These are phyloP conservation scores for Avahi laniger DNA, from an alignment of 2,797 vertebrate species.

Conservation along the genomic window DNA sequence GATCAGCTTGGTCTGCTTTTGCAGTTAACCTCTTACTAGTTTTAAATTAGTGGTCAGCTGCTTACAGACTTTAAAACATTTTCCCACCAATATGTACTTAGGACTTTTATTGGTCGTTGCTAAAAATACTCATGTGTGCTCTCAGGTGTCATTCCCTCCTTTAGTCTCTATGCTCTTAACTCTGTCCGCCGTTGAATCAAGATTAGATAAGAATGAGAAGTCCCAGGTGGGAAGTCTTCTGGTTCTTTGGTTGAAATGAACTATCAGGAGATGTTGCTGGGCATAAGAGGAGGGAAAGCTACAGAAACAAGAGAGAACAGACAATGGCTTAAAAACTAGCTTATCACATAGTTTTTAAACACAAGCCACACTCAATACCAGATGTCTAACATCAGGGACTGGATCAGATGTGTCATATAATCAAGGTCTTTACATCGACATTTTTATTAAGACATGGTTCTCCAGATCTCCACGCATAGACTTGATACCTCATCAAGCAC, in stretches of 20 bases:
- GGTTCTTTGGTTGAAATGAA: slow-evolving; percentile 9
- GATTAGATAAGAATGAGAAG: neutral
- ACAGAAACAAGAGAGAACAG: neutral
- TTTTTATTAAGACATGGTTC: neutral
- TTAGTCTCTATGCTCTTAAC: neutral
- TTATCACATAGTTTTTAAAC: neutral
- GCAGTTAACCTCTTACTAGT: neutral
- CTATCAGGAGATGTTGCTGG: neutral
- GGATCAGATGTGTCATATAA: neutral
- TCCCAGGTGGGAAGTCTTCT: neutral
- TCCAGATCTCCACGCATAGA: neutral
- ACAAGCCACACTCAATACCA: neutral
- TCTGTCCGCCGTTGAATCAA: neutral
- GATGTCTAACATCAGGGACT: neutral
- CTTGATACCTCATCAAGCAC: neutral
- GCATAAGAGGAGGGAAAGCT: neutral
- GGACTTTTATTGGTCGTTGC: neutral
- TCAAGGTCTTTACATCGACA: neutral
- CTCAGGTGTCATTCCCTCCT: neutral
- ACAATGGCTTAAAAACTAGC: neutral
- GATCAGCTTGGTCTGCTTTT: neutral
- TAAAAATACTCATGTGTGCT: neutral
- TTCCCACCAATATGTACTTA: neutral
- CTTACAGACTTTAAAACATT: neutral
- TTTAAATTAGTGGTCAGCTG: slow-evolving; percentile 1